A percentile compares a stretch with the other conserved stretches of the same genome.
Evolutionary conservation across 2,888 invertebrate species (phyloP).

Genomic region (Caenorhabditis japonica): DNA sequence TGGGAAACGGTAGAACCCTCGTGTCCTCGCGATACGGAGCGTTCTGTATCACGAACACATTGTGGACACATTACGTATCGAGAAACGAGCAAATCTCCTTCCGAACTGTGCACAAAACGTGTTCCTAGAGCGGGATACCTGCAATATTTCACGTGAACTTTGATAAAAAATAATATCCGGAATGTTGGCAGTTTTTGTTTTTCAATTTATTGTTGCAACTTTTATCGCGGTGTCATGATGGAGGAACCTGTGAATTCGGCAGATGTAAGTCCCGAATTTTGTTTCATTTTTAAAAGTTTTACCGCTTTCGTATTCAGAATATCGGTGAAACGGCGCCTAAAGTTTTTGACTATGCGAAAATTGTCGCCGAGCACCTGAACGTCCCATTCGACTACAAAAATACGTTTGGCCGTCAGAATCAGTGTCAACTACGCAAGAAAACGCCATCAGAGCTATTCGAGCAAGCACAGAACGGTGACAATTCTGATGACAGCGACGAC

Average conservation of each 20-base stretch:
- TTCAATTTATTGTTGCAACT: too few relatives aligned
- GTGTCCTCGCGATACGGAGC: slow-evolving; percentile 23
- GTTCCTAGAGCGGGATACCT: slow-evolving; percentile 82
- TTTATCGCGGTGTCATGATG: too few relatives aligned
- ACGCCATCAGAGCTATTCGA: slow-evolving; percentile 22
- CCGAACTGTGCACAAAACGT: slow-evolving; percentile 96
- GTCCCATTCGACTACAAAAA: slow-evolving; percentile 35
- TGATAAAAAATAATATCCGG: too few relatives aligned
- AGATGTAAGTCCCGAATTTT: slow-evolving; percentile 9
- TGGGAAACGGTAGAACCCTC: slow-evolving; percentile 18
- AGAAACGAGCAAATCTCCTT: slow-evolving; percentile 93
- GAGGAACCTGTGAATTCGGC: slow-evolving; percentile 29
- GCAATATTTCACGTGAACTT: slow-evolving; percentile 27
- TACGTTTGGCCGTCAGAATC: slow-evolving; percentile 18
- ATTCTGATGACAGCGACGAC: slow-evolving; percentile 22
- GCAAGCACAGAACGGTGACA: slow-evolving; percentile 10
- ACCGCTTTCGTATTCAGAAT: background rate
- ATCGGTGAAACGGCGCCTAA: slow-evolving; percentile 18
- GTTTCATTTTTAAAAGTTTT: too few relatives aligned
- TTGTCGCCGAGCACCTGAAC: slow-evolving; percentile 23
- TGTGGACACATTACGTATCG: slow-evolving; percentile 91
- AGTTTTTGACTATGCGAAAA: slow-evolving; percentile 25
- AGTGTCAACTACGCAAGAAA: slow-evolving; percentile 28
- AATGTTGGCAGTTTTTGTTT: too few relatives aligned
- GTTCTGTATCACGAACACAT: slow-evolving; percentile 81